A percentile compares a stretch with the other conserved stretches of the same genome.
Conservation (phyloP, 2,888 invertebrate genomes). For the Leuctra nigra region DNA sequence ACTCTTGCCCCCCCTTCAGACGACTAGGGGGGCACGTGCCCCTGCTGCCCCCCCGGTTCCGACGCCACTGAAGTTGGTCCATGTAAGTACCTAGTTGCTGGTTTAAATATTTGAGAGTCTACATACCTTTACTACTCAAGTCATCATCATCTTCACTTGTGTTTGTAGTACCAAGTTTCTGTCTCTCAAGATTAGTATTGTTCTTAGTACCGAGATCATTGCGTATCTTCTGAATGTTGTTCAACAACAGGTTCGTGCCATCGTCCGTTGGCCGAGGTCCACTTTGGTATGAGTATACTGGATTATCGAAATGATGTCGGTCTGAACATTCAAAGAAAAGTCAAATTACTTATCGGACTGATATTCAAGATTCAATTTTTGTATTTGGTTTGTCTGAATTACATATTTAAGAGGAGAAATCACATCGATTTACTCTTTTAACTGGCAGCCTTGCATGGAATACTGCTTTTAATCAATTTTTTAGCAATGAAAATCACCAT, state of each 20-base stretch:
- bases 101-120: background rate
- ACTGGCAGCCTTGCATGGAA: too few species aligned
- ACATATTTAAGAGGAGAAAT: too few species aligned
- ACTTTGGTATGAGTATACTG: conserved; percentile 72
- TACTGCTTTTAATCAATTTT: too few species aligned
- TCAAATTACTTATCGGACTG: too few species aligned
- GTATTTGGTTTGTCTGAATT: too few species aligned
- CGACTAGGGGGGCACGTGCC: too few species aligned
- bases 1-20: too few species aligned
- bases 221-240: conserved; percentile 44
- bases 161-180: conserved; percentile 45
- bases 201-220: conserved; percentile 53
- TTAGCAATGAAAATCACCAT: background rate
- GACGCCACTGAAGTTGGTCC: background rate
- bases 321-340: conserved; percentile 51
- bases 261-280: conserved; percentile 35
- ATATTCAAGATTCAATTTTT: too few species aligned
- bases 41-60: too few species aligned
- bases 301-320: conserved; percentile 87
- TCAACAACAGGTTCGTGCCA: conserved; percentile 40
- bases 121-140: conserved; percentile 31
- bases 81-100: too few species aligned
- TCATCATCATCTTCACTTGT: conserved; percentile 45
- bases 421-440: too few species aligned
- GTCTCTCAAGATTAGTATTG: conserved; percentile 54